These are phyloP conservation scores for Pachliopta kotzebuea DNA, from an alignment of 2,888 invertebrate species.

Conservation along the genomic window DNA sequence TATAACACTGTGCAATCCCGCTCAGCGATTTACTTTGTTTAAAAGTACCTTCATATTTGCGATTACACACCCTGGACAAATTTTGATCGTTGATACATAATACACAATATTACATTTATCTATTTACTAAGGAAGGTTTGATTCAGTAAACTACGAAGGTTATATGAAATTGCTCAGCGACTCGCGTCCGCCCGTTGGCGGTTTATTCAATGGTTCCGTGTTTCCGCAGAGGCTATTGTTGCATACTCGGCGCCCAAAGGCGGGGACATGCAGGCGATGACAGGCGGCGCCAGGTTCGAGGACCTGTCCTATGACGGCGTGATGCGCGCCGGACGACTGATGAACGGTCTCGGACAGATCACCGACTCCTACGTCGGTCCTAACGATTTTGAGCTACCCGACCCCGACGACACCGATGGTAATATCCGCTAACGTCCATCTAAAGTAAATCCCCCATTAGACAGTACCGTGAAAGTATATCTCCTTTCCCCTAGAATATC, in stretches of 20 bases:
- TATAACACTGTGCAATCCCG: not conserved
- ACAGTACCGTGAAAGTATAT: no score
- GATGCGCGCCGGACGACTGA: slow-evolving; percentile 74
- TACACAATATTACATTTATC: no score
- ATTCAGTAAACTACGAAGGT: no score
- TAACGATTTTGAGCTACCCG: slow-evolving; percentile 82
- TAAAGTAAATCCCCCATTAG: no score
- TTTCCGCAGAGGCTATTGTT: slow-evolving; percentile 82
- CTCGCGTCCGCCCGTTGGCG: slow-evolving; percentile 46
- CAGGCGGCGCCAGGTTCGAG: slow-evolving; percentile 85
- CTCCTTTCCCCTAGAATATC: no score
- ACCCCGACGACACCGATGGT: slow-evolving; percentile 81
- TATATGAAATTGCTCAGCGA: slow-evolving; percentile 41
- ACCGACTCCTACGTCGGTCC: slow-evolving; percentile 87
- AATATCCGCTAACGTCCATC: slow-evolving; percentile 29
- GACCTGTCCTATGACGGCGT: slow-evolving; percentile 91
- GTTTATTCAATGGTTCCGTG: slow-evolving; percentile 45
- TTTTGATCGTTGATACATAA: no score
- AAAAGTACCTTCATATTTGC: no score
- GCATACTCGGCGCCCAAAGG: slow-evolving; percentile 85
- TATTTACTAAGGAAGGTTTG: no score
- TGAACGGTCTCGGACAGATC: slow-evolving; percentile 90
- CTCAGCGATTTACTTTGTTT: slow-evolving; percentile 29
- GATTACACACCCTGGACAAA: no score
- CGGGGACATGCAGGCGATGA: slow-evolving; percentile 81